phyloP scores from a whole-genome alignment of 2,888 invertebrate species.

The Drosophila pseudotakahashii region DNA sequence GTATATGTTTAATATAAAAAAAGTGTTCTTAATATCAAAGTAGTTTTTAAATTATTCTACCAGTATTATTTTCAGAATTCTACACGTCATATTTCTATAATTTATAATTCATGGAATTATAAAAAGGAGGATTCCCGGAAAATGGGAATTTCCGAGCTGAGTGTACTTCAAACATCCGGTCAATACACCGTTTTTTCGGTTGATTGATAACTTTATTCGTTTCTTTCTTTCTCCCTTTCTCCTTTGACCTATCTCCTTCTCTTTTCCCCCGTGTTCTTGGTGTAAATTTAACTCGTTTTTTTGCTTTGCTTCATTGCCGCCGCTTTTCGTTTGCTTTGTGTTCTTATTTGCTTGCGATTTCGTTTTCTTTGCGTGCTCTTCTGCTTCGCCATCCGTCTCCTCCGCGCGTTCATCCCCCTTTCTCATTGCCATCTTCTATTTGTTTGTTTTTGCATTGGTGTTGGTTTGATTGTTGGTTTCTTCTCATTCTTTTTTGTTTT shows the following conservation, averaged over 20 bases:
- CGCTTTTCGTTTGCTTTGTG: conserved; percentile 39
- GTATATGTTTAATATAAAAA: too few relatives aligned
- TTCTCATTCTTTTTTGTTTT: conserved; percentile 7
- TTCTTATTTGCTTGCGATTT: conserved; percentile 72
- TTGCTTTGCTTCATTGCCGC: conserved; percentile 57
- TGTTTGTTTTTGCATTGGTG: conserved; percentile 20
- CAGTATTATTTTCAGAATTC: too few relatives aligned
- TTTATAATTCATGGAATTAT: neutral
- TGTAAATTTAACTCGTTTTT: conserved; percentile 71
- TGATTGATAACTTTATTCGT: conserved; percentile 68
- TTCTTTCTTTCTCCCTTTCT: neutral
- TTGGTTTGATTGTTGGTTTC: conserved; percentile 36
- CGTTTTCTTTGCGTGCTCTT: conserved; percentile 25
- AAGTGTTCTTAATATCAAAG: too few relatives aligned
- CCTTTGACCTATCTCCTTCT: conserved; percentile 2
- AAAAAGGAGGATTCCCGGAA: neutral
- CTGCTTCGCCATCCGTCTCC: conserved; percentile 4
- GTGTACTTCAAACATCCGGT: conserved; percentile 13
- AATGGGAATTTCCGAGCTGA: conserved; percentile 3
- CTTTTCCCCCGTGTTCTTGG: conserved; percentile 26
- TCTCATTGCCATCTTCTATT: conserved; percentile 17
- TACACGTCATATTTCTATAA: neutral
- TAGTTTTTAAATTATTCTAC: too few relatives aligned
- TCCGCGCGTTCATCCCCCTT: conserved; percentile 13
- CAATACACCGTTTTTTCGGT: conserved; percentile 46